Conservation (phyloP, 2,797 vertebrate species). For the Scolopax bukidnonensis region DNA sequence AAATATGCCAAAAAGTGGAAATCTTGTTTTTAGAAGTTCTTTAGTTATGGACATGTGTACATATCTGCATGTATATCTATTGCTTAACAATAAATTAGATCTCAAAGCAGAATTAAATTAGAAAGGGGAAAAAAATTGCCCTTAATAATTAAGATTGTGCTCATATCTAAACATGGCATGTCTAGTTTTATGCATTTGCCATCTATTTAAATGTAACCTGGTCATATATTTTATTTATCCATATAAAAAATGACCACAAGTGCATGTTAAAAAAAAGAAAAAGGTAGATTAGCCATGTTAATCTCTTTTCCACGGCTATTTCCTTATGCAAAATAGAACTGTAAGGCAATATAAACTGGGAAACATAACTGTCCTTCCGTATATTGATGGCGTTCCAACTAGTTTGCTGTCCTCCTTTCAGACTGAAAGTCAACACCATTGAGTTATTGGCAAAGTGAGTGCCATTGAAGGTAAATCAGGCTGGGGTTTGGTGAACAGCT, state of each 20-base stretch:
- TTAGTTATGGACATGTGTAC: background rate
- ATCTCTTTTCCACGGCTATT: background rate
- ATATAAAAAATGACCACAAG: background rate
- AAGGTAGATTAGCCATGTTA: background rate
- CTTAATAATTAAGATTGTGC: background rate
- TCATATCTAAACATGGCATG: background rate
- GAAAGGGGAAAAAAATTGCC: background rate
- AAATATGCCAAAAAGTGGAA: slow-evolving; percentile 55
- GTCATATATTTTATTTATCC: background rate
- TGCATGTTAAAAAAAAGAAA: background rate
- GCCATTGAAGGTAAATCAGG: background rate
- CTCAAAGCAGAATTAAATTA: background rate
- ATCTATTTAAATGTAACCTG: background rate
- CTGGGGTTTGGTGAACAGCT: background rate
- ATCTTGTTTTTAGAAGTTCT: background rate
- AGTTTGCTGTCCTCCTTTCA: background rate
- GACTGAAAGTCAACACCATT: background rate
- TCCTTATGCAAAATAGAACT: background rate
- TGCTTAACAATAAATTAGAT: background rate
- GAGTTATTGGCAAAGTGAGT: background rate
- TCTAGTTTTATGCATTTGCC: background rate
- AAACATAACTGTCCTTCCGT: background rate
- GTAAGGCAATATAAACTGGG: background rate
- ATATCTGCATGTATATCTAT: background rate
- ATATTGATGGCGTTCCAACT: background rate